phyloP scores from a whole-genome alignment of 2,113 vertebrate genomes.

The Triplophysa dalaica region DNA sequence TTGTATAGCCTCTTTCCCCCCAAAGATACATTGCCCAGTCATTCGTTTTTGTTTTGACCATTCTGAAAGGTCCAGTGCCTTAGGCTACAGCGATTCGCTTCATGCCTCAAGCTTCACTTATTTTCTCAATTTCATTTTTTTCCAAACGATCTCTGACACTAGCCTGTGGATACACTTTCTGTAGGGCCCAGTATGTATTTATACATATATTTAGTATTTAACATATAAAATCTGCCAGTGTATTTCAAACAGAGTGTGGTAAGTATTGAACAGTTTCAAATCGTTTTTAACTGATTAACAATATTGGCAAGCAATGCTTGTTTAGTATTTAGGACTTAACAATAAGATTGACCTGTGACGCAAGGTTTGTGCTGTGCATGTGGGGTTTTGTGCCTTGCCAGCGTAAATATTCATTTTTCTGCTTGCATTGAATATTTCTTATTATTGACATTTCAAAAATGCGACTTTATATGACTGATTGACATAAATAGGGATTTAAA shows the following conservation, averaged over 20 bases:
- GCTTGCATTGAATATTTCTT: no score
- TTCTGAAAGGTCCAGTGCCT: background rate
- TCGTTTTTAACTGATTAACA: no score
- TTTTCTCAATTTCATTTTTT: background rate
- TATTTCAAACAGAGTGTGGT: no score
- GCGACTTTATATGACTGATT: background rate
- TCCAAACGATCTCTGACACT: background rate
- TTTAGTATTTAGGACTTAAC: no score
- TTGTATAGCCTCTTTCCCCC: background rate
- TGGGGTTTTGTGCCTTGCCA: background rate
- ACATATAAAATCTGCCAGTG: no score
- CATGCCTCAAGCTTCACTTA: background rate
- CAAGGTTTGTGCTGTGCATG: background rate
- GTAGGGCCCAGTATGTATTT: background rate
- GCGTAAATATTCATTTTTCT: background rate
- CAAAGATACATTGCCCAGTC: background rate
- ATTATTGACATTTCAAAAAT: background rate
- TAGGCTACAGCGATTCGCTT: background rate
- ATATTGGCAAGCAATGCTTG: no score
- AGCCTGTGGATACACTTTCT: background rate
- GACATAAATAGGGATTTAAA: background rate
- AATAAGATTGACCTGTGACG: no score
- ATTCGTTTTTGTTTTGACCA: background rate
- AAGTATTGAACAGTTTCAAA: background rate
- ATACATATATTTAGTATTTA: no score